phyloP scores from a whole-genome alignment of 2,113 vertebrate species.

The zebrafish (Danio rerio) region GRCz12tu NC_133194.1:36188001-36188500 shows the following conservation, averaged over 20 bases:
- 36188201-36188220: neutral
- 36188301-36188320: slow-evolving; percentile 47
- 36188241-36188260: slow-evolving; percentile 41
- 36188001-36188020: neutral
- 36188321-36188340: slow-evolving; percentile 47
- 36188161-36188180: slow-evolving; percentile 1
- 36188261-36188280: slow-evolving; percentile 50
- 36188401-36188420: slow-evolving; percentile 1
- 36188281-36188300: slow-evolving; percentile 46
- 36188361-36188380: slow-evolving; percentile 35
- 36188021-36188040: neutral
- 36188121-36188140: too few species aligned
- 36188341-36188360: slow-evolving; percentile 44
- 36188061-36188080: too few species aligned
- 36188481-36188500: slow-evolving; percentile 5
- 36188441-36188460: slow-evolving; percentile 24
- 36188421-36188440: slow-evolving; percentile 43
- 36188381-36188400: slow-evolving; percentile 43
- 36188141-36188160: neutral
- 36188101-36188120: neutral
- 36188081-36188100: too few species aligned
- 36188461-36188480: slow-evolving; percentile 29
- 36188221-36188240: neutral
- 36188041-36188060: too few species aligned
- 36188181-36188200: slow-evolving; percentile 33